Evolutionary conservation across 2,888 invertebrate species (phyloP).

Genomic region (Nemurella pictetii): DNA sequence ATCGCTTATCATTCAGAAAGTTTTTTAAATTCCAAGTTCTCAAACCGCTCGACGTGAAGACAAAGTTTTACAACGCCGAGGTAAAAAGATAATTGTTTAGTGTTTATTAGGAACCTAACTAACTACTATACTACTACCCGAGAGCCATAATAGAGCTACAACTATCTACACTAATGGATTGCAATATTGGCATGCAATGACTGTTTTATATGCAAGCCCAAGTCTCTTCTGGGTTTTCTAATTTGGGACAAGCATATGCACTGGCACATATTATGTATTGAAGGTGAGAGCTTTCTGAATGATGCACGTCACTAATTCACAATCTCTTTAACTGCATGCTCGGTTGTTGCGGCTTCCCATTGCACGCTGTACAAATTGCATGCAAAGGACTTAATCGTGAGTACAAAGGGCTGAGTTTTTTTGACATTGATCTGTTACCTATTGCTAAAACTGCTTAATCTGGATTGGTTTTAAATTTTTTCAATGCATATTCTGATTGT

Average conservation of each 20-base stretch:
- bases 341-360: conserved; percentile 33
- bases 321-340: conserved; percentile 39
- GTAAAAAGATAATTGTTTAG: conserved; percentile 50
- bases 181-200: too few relatives aligned
- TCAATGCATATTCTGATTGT: not conserved
- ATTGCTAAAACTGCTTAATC: too few relatives aligned
- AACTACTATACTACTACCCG: too few relatives aligned
- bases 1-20: conserved; percentile 86
- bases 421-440: too few relatives aligned
- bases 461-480: too few relatives aligned
- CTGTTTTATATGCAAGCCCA: too few relatives aligned
- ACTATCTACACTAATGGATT: too few relatives aligned
- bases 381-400: conserved; percentile 44
- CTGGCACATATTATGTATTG: too few relatives aligned
- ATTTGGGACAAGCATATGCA: too few relatives aligned
- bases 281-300: not conserved
- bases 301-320: conserved; percentile 21
- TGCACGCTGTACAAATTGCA: conserved; percentile 41
- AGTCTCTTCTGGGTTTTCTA: too few relatives aligned
- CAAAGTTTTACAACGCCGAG: conserved; percentile 96
- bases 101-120: not conserved
- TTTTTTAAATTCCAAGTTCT: conserved; percentile 98
- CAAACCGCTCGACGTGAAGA: conserved; percentile 97
- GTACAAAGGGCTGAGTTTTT: too few relatives aligned
- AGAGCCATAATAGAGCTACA: too few relatives aligned